Percentiles rank a stretch among this genome's conserved stretches.
Conservation (phyloP, 2,113 vertebrate species). For the Paracanthobrama guichenoti region DNA sequence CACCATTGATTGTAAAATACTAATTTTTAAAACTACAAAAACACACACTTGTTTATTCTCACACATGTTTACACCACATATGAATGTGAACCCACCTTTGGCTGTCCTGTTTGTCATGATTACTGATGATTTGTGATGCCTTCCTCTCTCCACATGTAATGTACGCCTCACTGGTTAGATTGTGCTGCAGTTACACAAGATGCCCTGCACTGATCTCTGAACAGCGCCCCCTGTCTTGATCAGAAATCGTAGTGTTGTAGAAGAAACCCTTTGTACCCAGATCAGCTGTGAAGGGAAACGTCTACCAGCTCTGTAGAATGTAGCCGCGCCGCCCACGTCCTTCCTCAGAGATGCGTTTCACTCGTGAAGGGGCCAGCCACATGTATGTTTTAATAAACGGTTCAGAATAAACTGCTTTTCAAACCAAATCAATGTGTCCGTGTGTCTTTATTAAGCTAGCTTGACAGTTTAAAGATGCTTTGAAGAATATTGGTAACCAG, state of each 20-base stretch:
- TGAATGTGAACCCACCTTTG: slow-evolving; percentile 23
- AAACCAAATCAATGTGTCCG: slow-evolving; percentile 47
- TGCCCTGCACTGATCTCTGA: neutral
- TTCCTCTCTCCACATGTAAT: neutral
- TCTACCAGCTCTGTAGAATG: slow-evolving; percentile 24
- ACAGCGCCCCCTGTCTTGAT: neutral
- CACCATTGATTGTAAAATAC: slow-evolving; percentile 14
- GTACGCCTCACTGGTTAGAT: neutral
- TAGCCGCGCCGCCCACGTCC: neutral
- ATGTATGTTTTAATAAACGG: slow-evolving; percentile 66
- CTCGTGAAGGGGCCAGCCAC: slow-evolving; percentile 60
- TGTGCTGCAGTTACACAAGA: neutral
- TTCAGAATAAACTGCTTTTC: slow-evolving; percentile 72
- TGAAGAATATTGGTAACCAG: too few species aligned
- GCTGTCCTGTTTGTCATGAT: neutral
- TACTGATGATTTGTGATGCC: slow-evolving; percentile 16
- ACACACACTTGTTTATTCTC: neutral
- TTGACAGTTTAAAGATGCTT: neutral
- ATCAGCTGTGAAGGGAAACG: neutral
- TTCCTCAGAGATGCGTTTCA: slow-evolving; percentile 41
- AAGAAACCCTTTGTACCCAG: neutral
- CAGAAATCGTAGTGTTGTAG: neutral
- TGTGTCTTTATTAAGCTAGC: slow-evolving; percentile 5
- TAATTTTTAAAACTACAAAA: neutral
- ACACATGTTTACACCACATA: slow-evolving; percentile 18